Base-by-base conservation (phyloP, 2,888 invertebrate species). In the Toxonevra muliebris region DNA sequence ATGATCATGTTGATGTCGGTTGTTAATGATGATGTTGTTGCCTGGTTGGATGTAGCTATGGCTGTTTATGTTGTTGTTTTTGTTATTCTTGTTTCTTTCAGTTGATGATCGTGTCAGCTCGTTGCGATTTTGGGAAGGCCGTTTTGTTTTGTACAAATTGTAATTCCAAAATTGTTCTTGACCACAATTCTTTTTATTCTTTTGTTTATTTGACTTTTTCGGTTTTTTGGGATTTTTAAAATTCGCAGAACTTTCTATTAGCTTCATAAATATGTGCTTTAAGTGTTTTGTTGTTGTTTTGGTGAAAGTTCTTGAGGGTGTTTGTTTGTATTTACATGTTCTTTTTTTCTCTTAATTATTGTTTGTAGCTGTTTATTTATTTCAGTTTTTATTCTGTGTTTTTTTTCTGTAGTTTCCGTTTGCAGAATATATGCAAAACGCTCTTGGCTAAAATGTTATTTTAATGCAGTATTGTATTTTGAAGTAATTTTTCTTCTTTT, bases 241-340 rank as follows among this genome's bases (percentile, higher is more conserved):
- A 15, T n/a, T 12, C n/a, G 43, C n/a, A 53, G 43, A 68, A 66
- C 68, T 68, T 70, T 70, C 58, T 69, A 60, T 61, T 66, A 41
- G 30, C 65, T 53, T 60, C 48, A 54, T 68, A 70, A 65, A 60
- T 66, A 61, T 70, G 61, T 60, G 40, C 62, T 54, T 54, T 59
- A 57, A 55, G 68, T 52, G 52, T n/a, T 12, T 48, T 48, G 12
- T 48, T 48, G 30, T 30, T 2, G 30, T 68, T 70, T 55, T 55
- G 70, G 69, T 66, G 70, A 70, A 70, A 70, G 70, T 70, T 68
- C 62, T 67, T 57, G 48, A 70, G 70, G 65, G 62, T 66, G 66
- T 62, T 60, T 58, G 43, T 41, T 20, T 61, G 45, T 19, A 17
- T 12, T n/a, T 53, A n/a, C 30, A 30, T 30, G 17, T 57, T 57